phyloP scores from a whole-genome alignment of 2,113 vertebrate species.

The Pyrgilauda ruficollis region DNA sequence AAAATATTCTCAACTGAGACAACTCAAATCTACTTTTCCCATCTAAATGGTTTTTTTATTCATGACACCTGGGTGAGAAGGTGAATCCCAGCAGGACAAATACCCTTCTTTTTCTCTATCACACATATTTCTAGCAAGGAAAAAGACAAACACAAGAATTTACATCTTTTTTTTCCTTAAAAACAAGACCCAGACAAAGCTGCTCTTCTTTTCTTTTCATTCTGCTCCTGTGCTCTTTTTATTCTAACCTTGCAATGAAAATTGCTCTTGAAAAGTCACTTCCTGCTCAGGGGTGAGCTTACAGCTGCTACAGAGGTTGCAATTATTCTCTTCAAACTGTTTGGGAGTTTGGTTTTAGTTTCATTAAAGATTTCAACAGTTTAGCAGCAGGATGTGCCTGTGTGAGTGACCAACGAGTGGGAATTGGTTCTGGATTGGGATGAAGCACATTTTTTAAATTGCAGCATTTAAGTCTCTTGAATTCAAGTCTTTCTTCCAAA shows the following conservation, averaged over 20 bases:
- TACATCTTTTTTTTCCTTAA: background rate
- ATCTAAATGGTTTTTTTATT: background rate
- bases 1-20: background rate
- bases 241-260: background rate
- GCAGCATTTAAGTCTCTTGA: background rate
- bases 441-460: background rate
- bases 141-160: background rate
- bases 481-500: background rate
- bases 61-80: background rate
- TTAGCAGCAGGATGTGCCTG: background rate
- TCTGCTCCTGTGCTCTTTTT: background rate
- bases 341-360: background rate
- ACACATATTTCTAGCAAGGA: background rate
- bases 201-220: background rate
- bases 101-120: rapidly evolving
- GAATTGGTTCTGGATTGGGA: background rate
- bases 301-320: background rate
- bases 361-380: background rate
- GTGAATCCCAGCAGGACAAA: background rate
- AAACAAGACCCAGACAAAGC: background rate
- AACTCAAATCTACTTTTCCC: background rate
- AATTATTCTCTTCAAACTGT: background rate
- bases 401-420: background rate
- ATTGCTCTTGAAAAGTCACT: background rate
- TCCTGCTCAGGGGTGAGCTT: background rate